A percentile compares a stretch with the other conserved stretches of the same genome.
These are phyloP conservation scores for Lordiphosa andalusiaca DNA, from an alignment of 2,888 invertebrate genomes.

Conservation along the genomic window DNA sequence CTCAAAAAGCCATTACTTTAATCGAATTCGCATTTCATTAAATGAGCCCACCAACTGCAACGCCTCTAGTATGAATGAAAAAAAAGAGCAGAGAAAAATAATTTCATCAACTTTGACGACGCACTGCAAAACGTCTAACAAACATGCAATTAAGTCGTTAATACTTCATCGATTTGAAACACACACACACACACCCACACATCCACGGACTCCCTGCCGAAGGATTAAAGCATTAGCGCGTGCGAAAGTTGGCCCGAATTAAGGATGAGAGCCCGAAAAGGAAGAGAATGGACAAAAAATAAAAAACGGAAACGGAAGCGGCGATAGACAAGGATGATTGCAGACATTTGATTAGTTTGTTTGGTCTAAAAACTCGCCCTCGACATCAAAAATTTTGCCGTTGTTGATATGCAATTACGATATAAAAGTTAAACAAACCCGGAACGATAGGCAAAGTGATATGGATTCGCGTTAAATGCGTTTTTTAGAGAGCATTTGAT, in stretches of 20 bases:
- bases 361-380: constrained; percentile 29
- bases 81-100: constrained; percentile 34
- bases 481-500: constrained; percentile 63
- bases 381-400: background rate
- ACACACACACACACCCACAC: constrained; percentile 38
- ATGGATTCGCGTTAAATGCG: constrained; percentile 33
- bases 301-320: constrained; percentile 49
- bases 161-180: constrained; percentile 79
- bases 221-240: constrained; percentile 78
- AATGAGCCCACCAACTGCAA: constrained; percentile 55
- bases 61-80: constrained; percentile 43
- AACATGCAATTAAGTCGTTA: constrained; percentile 80
- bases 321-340: constrained; percentile 52
- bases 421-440: constrained; percentile 73
- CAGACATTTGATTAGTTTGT: constrained; percentile 78
- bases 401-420: constrained; percentile 72
- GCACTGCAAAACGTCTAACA: constrained; percentile 66
- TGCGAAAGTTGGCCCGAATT: constrained; percentile 35
- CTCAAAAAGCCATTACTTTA: constrained; percentile 59
- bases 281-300: constrained; percentile 1
- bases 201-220: constrained; percentile 14
- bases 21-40: constrained; percentile 65
- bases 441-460: constrained; percentile 32
- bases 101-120: constrained; percentile 45
- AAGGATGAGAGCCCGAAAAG: constrained; percentile 35